Conservation (phyloP, 2,797 vertebrate genomes). For the Anguilla marmorata region DNA sequence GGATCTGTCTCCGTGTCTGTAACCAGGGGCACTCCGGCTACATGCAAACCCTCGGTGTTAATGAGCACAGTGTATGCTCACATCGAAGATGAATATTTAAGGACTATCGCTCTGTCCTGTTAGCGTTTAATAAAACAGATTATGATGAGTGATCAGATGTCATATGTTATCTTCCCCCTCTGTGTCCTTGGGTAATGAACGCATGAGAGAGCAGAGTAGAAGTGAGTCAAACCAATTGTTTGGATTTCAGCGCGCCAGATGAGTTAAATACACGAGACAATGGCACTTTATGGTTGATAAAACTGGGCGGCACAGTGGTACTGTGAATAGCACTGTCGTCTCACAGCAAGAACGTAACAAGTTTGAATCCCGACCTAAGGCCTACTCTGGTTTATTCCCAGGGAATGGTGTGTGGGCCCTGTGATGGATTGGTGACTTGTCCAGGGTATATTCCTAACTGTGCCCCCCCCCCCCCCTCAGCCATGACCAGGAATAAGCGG, state of each 20-base stretch:
- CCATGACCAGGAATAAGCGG: too few relatives aligned
- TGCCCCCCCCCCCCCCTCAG: too few relatives aligned
- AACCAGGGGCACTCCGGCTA: conserved; percentile 1
- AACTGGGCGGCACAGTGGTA: too few relatives aligned
- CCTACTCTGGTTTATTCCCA: too few relatives aligned
- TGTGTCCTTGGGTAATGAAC: background rate
- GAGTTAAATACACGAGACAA: background rate
- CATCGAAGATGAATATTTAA: background rate
- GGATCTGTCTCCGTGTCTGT: conserved; percentile 57
- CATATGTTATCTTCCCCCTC: background rate
- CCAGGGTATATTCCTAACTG: too few relatives aligned
- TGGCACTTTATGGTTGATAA: background rate
- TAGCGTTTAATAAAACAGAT: background rate
- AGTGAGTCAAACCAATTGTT: background rate
- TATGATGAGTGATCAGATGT: background rate
- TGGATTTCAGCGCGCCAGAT: background rate
- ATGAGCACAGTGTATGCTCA: conserved; percentile 5
- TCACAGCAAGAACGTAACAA: too few relatives aligned
- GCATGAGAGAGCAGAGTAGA: background rate
- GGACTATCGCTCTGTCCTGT: background rate
- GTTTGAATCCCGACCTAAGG: too few relatives aligned
- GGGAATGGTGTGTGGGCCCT: too few relatives aligned
- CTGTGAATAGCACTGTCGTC: too few relatives aligned
- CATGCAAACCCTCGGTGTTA: conserved; percentile 14
- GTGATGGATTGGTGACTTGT: too few relatives aligned